phyloP scores from a whole-genome alignment of 37 sponge, comb jelly and placozoan species.

The Corticium candelabrum region DNA sequence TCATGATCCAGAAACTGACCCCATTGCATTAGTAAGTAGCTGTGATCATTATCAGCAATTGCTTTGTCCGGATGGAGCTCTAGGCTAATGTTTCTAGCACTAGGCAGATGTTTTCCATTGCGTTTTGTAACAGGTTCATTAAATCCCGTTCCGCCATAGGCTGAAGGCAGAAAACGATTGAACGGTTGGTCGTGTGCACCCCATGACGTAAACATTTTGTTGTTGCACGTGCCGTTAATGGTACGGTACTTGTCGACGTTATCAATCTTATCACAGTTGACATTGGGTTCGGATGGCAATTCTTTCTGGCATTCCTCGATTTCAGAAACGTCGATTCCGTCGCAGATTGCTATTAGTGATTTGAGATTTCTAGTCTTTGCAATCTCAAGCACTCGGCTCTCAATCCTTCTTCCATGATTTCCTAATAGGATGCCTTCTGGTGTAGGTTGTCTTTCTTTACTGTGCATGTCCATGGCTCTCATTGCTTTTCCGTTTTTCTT shows the following conservation, averaged over 20 bases:
- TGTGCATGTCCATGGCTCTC: too few relatives aligned
- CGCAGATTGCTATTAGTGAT: too few relatives aligned
- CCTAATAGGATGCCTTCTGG: too few relatives aligned
- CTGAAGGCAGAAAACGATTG: not conserved
- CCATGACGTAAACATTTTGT: not conserved
- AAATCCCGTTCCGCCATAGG: not conserved
- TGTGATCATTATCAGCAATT: not conserved
- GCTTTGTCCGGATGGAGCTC: not conserved
- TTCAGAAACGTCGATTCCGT: too few relatives aligned
- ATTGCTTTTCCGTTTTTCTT: too few relatives aligned
- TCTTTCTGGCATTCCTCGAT: too few relatives aligned
- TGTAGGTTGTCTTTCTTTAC: too few relatives aligned
- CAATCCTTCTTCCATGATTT: too few relatives aligned
- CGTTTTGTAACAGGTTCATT: not conserved
- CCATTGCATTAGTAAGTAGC: not conserved
- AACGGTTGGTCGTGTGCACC: not conserved
- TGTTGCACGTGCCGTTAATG: not conserved
- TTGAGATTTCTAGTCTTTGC: too few relatives aligned
- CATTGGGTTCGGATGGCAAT: too few relatives aligned
- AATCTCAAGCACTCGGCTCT: too few relatives aligned
- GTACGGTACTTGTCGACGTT: not conserved
- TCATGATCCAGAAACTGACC: not conserved
- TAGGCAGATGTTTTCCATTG: not conserved
- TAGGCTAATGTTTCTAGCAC: not conserved
- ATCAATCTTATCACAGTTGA: not conserved